Evolutionary conservation across 2,888 invertebrate species (phyloP).

Genomic region (Osmoderma eremita): DNA sequence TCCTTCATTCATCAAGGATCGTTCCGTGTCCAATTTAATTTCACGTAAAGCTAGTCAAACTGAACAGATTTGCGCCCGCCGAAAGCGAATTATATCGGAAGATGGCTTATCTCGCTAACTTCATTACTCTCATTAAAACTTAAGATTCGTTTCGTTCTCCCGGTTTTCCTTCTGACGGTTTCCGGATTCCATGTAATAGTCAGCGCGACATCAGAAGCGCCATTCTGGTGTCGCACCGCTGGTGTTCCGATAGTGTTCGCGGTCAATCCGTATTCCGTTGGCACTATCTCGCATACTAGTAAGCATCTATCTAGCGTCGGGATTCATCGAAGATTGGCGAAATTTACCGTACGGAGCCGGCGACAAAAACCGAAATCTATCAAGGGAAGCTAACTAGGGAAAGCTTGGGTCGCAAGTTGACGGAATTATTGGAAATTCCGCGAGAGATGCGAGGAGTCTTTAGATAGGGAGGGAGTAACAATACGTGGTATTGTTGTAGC

Average conservation of each 20-base stretch:
- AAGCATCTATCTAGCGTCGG: neutral
- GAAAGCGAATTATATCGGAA: constrained; percentile 11
- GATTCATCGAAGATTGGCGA: constrained; percentile 6
- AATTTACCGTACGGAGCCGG: constrained; percentile 18
- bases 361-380: neutral
- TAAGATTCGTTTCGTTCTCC: constrained; percentile 10
- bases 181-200: constrained; percentile 21
- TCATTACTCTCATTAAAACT: constrained; percentile 36
- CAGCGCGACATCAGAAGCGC: no score
- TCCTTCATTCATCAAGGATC: neutral
- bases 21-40: constrained; percentile 19
- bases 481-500: neutral
- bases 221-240: neutral
- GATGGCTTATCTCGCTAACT: constrained; percentile 28
- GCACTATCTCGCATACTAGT: constrained; percentile 17
- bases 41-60: constrained; percentile 13
- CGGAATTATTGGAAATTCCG: neutral
- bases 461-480: neutral
- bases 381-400: neutral
- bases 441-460: neutral
- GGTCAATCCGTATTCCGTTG: constrained; percentile 23
- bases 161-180: constrained; percentile 1
- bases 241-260: constrained; percentile 17
- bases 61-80: constrained; percentile 14
- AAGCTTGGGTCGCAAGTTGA: neutral